These are phyloP conservation scores for Galemys pyrenaicus DNA, from an alignment of 2,113 vertebrate species.

Conservation along the genomic window DNA sequence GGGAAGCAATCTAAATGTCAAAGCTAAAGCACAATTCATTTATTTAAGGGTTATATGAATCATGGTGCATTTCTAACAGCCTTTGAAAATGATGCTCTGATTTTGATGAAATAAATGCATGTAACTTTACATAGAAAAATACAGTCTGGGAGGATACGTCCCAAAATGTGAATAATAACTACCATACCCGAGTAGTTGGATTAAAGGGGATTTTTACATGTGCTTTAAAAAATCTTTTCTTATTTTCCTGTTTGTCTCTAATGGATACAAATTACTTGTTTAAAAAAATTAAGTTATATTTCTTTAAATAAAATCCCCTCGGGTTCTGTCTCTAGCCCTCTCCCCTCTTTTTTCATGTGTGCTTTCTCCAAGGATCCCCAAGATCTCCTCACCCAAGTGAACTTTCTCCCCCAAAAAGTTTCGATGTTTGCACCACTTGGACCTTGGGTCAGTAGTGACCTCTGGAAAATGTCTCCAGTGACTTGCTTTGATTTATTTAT, in stretches of 20 bases:
- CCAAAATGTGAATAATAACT: not conserved
- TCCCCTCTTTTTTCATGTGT: not conserved
- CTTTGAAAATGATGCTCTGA: not conserved
- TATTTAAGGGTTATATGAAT: not conserved
- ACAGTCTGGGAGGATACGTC: not conserved
- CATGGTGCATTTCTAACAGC: not conserved
- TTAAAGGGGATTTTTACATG: slow-evolving; percentile 32
- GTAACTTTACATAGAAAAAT: not conserved
- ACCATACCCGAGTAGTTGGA: not conserved
- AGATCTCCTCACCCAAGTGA: not conserved
- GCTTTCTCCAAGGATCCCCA: not conserved
- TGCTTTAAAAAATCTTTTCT: not conserved
- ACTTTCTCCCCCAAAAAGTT: slow-evolving; percentile 22
- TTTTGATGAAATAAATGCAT: slow-evolving; percentile 14
- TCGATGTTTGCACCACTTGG: not conserved
- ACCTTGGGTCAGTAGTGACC: slow-evolving; percentile 3
- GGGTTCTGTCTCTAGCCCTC: slow-evolving; percentile 6
- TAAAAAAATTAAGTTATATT: not conserved
- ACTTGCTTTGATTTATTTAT: slow-evolving; percentile 11
- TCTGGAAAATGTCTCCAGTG: slow-evolving; percentile 9
- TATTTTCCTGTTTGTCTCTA: slow-evolving; percentile 38
- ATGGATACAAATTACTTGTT: not conserved
- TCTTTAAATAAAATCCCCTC: not conserved
- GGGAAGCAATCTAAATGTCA: not conserved
- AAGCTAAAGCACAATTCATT: not conserved